Evolutionary conservation across 1,140 invertebrate genomes (phyloP).

Genomic region (Nephila pilipes): DNA sequence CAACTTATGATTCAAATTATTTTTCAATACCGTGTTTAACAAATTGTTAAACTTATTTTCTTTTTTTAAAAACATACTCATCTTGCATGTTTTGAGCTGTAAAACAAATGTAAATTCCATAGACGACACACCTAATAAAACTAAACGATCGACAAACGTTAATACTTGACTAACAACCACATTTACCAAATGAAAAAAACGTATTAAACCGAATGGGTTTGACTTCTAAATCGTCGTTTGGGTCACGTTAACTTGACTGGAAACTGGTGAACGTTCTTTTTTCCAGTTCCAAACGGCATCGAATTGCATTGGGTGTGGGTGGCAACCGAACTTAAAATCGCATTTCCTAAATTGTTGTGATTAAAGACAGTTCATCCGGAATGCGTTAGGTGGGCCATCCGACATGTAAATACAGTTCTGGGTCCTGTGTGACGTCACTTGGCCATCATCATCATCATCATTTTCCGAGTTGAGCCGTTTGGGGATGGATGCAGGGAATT

Average conservation of each 20-base stretch:
- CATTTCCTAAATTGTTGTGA: conserved; percentile 62
- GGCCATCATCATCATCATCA: conserved; percentile 75
- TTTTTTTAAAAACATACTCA: too few species aligned
- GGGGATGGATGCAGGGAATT: conserved; percentile 43
- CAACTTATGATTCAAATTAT: too few species aligned
- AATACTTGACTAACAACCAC: too few species aligned
- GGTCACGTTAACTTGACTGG: not conserved
- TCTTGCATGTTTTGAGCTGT: too few species aligned
- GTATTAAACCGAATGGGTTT: not conserved
- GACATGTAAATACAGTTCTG: conserved; percentile 36
- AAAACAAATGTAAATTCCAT: too few species aligned
- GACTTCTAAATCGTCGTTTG: conserved; percentile 12
- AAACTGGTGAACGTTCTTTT: not conserved
- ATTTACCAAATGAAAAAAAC: too few species aligned
- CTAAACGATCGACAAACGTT: too few species aligned
- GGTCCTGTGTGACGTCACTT: conserved; percentile 58
- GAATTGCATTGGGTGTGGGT: conserved; percentile 24
- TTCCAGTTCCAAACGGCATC: not conserved
- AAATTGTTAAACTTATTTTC: too few species aligned
- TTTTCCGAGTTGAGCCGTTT: conserved; percentile 54
- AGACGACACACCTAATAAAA: too few species aligned
- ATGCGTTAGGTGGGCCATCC: conserved; percentile 23
- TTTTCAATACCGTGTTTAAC: too few species aligned
- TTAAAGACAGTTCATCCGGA: conserved; percentile 61
- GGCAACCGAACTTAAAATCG: conserved; percentile 61